phyloP scores from a whole-genome alignment of 2,888 invertebrate species.

The Ditula angustiorana region DNA sequence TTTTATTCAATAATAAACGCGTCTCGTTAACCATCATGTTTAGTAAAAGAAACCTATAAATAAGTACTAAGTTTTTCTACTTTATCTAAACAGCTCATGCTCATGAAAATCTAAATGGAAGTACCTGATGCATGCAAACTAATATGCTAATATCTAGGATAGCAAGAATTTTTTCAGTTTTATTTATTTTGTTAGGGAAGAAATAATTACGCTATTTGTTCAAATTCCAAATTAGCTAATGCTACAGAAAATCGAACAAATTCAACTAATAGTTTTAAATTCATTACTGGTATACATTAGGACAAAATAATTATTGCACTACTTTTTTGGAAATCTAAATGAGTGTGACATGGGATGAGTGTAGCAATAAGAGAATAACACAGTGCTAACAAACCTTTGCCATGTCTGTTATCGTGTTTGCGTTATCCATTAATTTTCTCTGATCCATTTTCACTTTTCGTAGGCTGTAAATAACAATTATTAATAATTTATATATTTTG shows the following conservation, averaged over 20 bases:
- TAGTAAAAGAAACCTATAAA: background rate
- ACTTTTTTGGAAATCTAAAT: slow-evolving; percentile 62
- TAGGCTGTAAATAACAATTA: slow-evolving; percentile 88
- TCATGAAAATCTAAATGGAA: slow-evolving; percentile 32
- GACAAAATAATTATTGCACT: slow-evolving; percentile 7
- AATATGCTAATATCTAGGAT: background rate
- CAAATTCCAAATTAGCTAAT: background rate
- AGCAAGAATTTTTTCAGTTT: too few species aligned
- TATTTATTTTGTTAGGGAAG: background rate
- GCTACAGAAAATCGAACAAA: background rate
- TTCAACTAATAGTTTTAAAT: background rate
- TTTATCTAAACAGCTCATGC: slow-evolving; percentile 30
- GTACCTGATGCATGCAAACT: slow-evolving; percentile 23
- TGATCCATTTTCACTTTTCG: slow-evolving; percentile 99
- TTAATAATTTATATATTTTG: background rate
- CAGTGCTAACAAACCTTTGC: slow-evolving; percentile 94
- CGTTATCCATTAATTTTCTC: slow-evolving; percentile 99
- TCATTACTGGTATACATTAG: background rate
- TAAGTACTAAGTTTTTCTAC: background rate
- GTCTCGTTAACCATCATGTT: background rate
- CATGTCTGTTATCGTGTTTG: slow-evolving; percentile 99
- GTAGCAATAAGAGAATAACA: slow-evolving; percentile 63
- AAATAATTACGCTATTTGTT: background rate
- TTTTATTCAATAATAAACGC: background rate
- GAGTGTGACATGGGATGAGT: slow-evolving; percentile 70